A percentile compares a stretch with the other conserved stretches of the same genome.
phyloP scores from a whole-genome alignment of 92 coral and sea anemone species.

The Porites divaricata region DNA sequence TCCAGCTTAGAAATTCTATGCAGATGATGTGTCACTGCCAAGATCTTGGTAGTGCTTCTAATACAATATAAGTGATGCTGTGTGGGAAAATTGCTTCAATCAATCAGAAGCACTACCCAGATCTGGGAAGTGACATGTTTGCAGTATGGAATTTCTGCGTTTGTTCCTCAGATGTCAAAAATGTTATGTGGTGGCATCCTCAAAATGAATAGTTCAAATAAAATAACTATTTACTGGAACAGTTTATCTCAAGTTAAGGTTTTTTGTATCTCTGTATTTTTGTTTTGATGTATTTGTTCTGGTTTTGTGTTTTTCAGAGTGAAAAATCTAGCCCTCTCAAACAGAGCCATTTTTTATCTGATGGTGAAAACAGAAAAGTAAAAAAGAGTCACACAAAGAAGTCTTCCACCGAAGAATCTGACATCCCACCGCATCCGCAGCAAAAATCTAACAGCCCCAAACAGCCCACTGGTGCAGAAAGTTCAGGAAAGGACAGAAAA shows the following conservation, averaged over 20 bases:
- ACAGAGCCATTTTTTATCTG: constrained; percentile 6
- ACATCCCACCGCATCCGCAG: not conserved
- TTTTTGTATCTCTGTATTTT: not conserved
- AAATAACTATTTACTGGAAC: no score
- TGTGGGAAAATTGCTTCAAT: no score
- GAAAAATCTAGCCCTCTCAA: not conserved
- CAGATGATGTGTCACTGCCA: no score
- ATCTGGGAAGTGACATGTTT: no score
- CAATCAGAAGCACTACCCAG: no score
- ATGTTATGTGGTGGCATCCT: no score
- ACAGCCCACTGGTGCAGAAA: not conserved
- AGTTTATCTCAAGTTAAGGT: not conserved
- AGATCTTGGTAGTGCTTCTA: no score
- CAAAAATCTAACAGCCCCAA: not conserved
- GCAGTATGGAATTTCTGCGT: no score
- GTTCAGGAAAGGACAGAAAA: not conserved
- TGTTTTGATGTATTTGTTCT: not conserved
- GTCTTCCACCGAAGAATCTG: not conserved
- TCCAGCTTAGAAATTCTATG: no score
- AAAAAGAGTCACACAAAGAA: constrained; percentile 1
- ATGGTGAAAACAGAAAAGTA: not conserved
- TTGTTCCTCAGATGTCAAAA: no score
- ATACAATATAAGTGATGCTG: no score
- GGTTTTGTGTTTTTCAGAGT: not conserved
- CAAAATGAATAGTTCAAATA: no score